These are phyloP conservation scores for Hirudinaria manillensis DNA, from an alignment of 2,888 invertebrate genomes.

Conservation along the genomic window DNA sequence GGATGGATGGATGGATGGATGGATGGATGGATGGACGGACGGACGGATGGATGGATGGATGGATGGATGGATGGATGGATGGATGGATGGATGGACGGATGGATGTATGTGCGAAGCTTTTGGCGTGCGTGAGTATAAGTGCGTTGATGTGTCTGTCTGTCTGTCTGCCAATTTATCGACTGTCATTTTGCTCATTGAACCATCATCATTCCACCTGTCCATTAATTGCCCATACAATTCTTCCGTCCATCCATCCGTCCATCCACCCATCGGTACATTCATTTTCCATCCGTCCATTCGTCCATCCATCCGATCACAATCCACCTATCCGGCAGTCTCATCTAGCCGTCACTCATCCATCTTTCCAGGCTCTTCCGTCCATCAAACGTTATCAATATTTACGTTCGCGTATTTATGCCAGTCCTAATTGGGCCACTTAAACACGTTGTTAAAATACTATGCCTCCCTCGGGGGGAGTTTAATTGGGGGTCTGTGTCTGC, in stretches of 20 bases:
- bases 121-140: no score
- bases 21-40: no score
- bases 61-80: no score
- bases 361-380: background rate
- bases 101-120: no score
- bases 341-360: background rate
- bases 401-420: slow-evolving; percentile 16
- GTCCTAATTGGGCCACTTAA: slow-evolving; percentile 8
- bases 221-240: background rate
- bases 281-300: background rate
- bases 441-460: slow-evolving; percentile 10
- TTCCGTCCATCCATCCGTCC: background rate
- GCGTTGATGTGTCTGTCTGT: no score
- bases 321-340: background rate
- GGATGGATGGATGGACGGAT: no score
- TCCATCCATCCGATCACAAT: background rate
- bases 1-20: no score
- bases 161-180: no score
- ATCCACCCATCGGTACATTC: background rate
- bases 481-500: background rate
- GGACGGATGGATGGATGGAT: no score
- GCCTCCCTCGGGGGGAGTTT: background rate
- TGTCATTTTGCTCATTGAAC: no score
- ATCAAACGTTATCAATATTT: slow-evolving; percentile 14
- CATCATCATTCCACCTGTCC: no score